These are phyloP conservation scores for Micromussa lordhowensis DNA, from an alignment of 92 coral and sea anemone species.

Conservation along the genomic window DNA sequence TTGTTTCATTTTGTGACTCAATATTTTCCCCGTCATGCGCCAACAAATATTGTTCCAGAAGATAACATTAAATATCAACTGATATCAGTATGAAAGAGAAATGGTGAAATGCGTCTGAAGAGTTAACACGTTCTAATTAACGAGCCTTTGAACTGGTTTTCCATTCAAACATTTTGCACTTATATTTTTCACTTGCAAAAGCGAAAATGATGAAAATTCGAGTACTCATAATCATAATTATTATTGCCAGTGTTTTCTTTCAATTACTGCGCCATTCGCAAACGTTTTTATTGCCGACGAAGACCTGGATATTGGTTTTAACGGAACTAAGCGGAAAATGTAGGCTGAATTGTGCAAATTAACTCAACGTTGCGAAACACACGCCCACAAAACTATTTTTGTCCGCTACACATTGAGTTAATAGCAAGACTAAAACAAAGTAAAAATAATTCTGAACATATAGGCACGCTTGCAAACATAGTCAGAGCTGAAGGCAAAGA, in stretches of 20 bases:
- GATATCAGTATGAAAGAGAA: conserved; percentile 17
- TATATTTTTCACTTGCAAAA: not conserved
- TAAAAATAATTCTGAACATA: not conserved
- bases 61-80: conserved; percentile 18
- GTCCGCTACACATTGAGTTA: not conserved
- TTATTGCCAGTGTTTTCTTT: not conserved
- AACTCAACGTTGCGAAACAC: conserved; percentile 25
- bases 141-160: conserved; percentile 15
- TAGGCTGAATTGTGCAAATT: conserved; percentile 7
- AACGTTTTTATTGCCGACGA: conserved; percentile 24
- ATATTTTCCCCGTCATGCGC: not conserved
- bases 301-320: not conserved
- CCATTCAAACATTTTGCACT: conserved; percentile 22
- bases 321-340: conserved; percentile 23
- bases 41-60: conserved; percentile 4
- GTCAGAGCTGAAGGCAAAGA: not conserved
- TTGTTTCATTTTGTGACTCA: not conserved
- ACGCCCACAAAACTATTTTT: not conserved
- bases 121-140: conserved; percentile 42
- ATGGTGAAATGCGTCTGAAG: conserved; percentile 30
- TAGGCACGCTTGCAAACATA: not conserved
- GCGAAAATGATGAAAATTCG: conserved; percentile 29
- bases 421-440: not conserved
- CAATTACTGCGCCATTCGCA: conserved; percentile 26
- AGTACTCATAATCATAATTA: not conserved